phyloP scores from a whole-genome alignment of 2,797 vertebrate species.

The Apogon talboti region DNA sequence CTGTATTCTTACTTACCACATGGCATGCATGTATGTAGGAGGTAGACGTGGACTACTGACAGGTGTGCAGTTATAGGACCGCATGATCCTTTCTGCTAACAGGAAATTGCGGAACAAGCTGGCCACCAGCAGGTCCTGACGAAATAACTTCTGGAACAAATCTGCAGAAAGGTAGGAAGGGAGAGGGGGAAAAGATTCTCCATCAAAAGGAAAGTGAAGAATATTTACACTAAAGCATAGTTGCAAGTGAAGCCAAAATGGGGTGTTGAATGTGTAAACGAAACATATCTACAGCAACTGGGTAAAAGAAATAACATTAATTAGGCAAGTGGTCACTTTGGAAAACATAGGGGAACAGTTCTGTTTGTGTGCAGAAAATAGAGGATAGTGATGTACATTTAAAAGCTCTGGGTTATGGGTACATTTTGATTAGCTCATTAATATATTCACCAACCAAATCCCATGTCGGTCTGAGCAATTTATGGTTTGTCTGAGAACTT shows the following conservation, averaged over 20 bases:
- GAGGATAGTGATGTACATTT: slow-evolving; percentile 26
- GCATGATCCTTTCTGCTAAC: slow-evolving; percentile 96
- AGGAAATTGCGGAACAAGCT: slow-evolving; percentile 97
- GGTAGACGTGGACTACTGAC: slow-evolving; percentile 97
- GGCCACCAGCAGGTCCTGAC: slow-evolving; percentile 96
- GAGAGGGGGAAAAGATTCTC: background rate
- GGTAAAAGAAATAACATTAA: slow-evolving; percentile 17
- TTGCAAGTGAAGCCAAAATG: slow-evolving; percentile 11
- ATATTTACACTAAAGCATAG: background rate
- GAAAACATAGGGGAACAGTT: background rate
- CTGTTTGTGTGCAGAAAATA: slow-evolving; percentile 15
- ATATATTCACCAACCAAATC: slow-evolving; percentile 38
- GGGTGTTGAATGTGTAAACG: background rate
- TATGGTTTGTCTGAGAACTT: slow-evolving; percentile 32
- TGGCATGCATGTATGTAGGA: slow-evolving; percentile 97
- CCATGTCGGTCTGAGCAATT: slow-evolving; percentile 36
- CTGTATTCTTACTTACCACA: slow-evolving; percentile 89
- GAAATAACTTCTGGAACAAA: slow-evolving; percentile 97
- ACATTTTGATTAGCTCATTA: slow-evolving; percentile 51
- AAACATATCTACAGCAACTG: slow-evolving; percentile 1
- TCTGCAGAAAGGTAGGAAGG: slow-evolving; percentile 78
- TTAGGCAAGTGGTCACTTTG: slow-evolving; percentile 23
- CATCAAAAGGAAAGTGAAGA: slow-evolving; percentile 11
- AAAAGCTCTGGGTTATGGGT: slow-evolving; percentile 7
- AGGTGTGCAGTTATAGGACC: slow-evolving; percentile 97